Conservation (phyloP, 2,888 invertebrate species). For the Hyalella azteca region DNA sequence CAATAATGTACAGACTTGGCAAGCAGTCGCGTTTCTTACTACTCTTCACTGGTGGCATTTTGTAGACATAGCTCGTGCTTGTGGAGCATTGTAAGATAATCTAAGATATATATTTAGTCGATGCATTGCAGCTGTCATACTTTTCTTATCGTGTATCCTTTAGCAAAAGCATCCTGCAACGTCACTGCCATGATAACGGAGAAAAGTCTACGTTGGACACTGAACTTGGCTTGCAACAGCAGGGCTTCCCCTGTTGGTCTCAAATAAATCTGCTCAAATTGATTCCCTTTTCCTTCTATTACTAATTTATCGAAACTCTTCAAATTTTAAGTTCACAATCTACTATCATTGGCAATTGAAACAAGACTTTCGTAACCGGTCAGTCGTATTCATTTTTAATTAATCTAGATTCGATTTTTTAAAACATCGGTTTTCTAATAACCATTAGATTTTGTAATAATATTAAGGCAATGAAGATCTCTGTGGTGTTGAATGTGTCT, state of each 20-base stretch:
- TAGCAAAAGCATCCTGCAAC: not conserved
- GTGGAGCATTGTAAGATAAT: slow-evolving; percentile 30
- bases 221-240: not conserved
- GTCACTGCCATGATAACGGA: slow-evolving; percentile 17
- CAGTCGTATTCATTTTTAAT: not conserved
- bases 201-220: not conserved
- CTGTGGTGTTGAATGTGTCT: slow-evolving; percentile 34
- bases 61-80: slow-evolving; percentile 32
- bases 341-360: not conserved
- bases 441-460: slow-evolving; percentile 7
- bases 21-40: slow-evolving; percentile 13
- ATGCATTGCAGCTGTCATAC: slow-evolving; percentile 25
- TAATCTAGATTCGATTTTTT: slow-evolving; percentile 5
- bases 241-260: not conserved
- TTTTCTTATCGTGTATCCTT: slow-evolving; percentile 27
- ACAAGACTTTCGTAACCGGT: not conserved
- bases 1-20: slow-evolving; percentile 28
- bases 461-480: slow-evolving; percentile 24
- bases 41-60: slow-evolving; percentile 25
- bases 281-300: not conserved
- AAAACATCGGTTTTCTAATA: slow-evolving; percentile 8
- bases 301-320: not conserved
- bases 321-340: not conserved
- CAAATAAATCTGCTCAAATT: slow-evolving; percentile 9
- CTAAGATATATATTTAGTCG: slow-evolving; percentile 13